Evolutionary conservation across 2,113 vertebrate genomes (phyloP).

Genomic region (Montifringilla adamsi): DNA sequence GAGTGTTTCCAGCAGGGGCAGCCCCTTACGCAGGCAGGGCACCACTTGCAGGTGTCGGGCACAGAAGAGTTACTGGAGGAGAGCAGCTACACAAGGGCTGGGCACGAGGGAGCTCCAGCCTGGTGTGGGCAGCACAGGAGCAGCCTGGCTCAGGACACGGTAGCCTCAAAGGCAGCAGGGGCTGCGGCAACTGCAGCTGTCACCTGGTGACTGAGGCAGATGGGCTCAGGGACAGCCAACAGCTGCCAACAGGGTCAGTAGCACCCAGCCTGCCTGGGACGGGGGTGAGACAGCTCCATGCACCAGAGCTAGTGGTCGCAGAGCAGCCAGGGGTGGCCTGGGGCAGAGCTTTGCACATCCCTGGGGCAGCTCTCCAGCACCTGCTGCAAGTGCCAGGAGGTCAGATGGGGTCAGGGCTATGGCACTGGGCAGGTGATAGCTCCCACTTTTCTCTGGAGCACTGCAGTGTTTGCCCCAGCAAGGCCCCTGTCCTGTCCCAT

Average conservation of each 20-base stretch:
- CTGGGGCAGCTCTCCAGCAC: background rate
- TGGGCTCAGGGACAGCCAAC: background rate
- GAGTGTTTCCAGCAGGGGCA: background rate
- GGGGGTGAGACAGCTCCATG: fast-evolving
- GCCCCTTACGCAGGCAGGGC: background rate
- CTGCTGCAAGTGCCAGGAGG: background rate
- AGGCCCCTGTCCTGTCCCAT: background rate
- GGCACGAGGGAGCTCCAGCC: background rate
- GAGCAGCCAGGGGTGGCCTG: background rate
- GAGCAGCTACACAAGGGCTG: background rate
- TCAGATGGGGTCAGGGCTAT: background rate
- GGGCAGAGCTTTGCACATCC: background rate
- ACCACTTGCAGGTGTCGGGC: background rate
- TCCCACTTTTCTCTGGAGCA: background rate
- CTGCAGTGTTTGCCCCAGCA: background rate
- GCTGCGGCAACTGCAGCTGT: background rate
- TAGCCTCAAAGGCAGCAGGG: background rate
- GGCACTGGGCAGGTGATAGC: background rate
- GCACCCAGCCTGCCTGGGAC: background rate
- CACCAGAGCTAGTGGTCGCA: fast-evolving
- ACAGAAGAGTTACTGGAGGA: fast-evolving
- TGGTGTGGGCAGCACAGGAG: background rate
- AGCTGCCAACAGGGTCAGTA: fast-evolving
- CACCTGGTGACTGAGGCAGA: background rate
- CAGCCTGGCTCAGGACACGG: background rate